These are phyloP conservation scores for Lasioglossum leucozonium DNA, from an alignment of 2,888 invertebrate species.

Conservation along the genomic window DNA sequence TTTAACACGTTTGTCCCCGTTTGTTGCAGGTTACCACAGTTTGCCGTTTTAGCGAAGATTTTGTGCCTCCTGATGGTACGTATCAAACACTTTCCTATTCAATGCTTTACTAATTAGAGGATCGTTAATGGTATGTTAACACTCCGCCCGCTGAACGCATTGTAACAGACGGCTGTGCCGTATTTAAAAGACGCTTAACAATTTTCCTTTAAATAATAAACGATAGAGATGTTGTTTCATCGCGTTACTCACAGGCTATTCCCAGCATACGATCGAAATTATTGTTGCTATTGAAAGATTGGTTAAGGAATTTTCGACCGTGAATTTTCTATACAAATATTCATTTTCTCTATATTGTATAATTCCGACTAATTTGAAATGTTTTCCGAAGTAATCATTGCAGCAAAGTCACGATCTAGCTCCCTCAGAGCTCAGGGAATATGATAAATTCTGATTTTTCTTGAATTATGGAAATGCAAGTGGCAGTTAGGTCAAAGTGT, in stretches of 20 bases:
- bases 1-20: slow-evolving; percentile 61
- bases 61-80: slow-evolving; percentile 95
- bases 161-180: not conserved
- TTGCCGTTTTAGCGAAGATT: slow-evolving; percentile 96
- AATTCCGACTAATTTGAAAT: not conserved
- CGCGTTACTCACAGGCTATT: not conserved
- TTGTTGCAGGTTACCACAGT: slow-evolving; percentile 94
- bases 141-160: not conserved
- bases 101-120: not conserved
- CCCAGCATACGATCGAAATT: no score
- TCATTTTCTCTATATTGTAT: not conserved
- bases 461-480: no score
- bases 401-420: no score
- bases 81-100: slow-evolving; percentile 67
- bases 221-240: not conserved
- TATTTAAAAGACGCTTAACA: not conserved
- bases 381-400: no score
- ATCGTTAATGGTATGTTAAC: not conserved
- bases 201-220: not conserved
- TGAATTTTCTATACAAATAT: not conserved
- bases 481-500: no score
- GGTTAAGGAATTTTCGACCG: not conserved
- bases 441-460: no score
- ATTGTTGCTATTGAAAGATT: no score
- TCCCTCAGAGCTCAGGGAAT: no score